Evolutionary conservation across 2,797 vertebrate genomes (phyloP).

Genomic region (Sebastes vulpes): DNA sequence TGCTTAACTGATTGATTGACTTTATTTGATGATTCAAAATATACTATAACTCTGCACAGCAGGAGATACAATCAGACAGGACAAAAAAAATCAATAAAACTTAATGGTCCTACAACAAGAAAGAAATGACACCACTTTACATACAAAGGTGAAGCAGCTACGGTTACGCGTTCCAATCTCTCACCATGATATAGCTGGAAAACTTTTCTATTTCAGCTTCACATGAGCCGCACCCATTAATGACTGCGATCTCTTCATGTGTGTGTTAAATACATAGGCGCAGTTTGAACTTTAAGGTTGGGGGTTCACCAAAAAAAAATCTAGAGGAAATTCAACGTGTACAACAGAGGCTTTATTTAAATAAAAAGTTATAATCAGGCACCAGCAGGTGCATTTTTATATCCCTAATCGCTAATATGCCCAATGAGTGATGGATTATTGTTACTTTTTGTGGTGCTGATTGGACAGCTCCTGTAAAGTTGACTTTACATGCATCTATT

Average conservation of each 20-base stretch:
- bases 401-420: no score
- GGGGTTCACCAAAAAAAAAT: no score
- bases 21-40: background rate
- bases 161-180: background rate
- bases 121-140: background rate
- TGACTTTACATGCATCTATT: background rate
- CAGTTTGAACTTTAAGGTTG: no score
- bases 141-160: background rate
- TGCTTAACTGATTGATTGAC: background rate
- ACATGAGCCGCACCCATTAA: background rate
- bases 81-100: background rate
- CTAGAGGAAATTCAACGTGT: no score
- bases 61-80: background rate
- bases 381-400: no score
- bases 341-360: no score
- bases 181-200: background rate
- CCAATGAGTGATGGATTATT: no score
- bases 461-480: constrained; percentile 55
- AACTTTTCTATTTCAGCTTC: background rate
- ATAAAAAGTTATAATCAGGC: no score
- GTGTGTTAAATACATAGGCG: no score
- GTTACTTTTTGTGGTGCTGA: constrained; percentile 56
- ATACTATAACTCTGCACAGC: background rate
- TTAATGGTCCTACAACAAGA: background rate
- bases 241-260: no score